Percentiles rank a stretch among this genome's conserved stretches.
These are phyloP conservation scores for Pogona vitticeps DNA, from an alignment of 2,113 vertebrate genomes.

Conservation along the genomic window DNA sequence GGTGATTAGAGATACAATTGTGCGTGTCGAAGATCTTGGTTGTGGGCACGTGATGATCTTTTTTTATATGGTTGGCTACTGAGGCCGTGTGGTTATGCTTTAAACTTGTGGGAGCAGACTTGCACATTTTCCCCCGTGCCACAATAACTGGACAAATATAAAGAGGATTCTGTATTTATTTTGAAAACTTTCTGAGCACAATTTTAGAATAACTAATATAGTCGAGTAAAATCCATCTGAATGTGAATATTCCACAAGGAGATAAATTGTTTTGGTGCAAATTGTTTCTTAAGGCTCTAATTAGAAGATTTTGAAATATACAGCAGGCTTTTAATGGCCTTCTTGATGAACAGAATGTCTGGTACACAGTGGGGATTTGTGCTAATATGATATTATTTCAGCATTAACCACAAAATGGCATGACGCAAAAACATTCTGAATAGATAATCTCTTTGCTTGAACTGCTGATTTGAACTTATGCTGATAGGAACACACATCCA, in stretches of 20 bases:
- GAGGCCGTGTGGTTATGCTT: not conserved
- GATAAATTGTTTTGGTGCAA: conserved; percentile 31
- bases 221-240: not conserved
- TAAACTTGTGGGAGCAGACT: not conserved
- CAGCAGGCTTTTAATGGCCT: conserved; percentile 29
- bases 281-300: conserved; percentile 39
- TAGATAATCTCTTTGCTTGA: not conserved
- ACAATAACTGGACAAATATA: not conserved
- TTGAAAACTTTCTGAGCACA: not conserved
- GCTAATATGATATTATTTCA: conserved; percentile 42
- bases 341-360: conserved; percentile 34
- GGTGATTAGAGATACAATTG: no score
- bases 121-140: no score
- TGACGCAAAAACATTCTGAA: conserved; percentile 2
- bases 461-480: not conserved
- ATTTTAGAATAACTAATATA: conserved; percentile 5
- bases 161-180: not conserved
- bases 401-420: conserved; percentile 31
- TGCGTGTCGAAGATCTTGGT: no score
- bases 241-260: conserved; percentile 33
- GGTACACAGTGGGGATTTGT: conserved; percentile 36
- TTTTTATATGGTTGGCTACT: not conserved
- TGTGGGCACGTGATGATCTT: no score
- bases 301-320: conserved; percentile 42
- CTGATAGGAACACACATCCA: not conserved